Evolutionary conservation across 1,140 invertebrate species (phyloP).

Genomic region (Phymorhynchus buccinoides): DNA sequence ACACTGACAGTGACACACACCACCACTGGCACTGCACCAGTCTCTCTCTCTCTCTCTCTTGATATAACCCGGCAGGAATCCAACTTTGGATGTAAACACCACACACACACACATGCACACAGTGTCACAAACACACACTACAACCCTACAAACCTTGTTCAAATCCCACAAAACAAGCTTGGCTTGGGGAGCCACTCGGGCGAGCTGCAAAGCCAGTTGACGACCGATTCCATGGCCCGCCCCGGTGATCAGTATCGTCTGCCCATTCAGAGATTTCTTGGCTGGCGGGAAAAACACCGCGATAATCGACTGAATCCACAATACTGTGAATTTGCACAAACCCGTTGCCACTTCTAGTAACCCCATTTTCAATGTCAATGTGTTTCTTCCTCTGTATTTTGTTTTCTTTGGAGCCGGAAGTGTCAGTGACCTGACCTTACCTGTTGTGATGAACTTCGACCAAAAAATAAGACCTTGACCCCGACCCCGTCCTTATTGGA

Average conservation of each 20-base stretch:
- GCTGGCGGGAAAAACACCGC: constrained; percentile 50
- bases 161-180: constrained; percentile 93
- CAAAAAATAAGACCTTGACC: too few species aligned
- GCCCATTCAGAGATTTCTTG: constrained; percentile 57
- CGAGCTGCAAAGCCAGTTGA: constrained; percentile 85
- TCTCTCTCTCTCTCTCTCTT: too few species aligned
- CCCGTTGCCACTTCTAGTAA: neutral
- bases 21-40: neutral
- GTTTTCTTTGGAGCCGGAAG: too few species aligned
- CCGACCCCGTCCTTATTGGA: too few species aligned
- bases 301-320: constrained; percentile 12
- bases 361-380: neutral
- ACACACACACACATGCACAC: too few species aligned
- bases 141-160: constrained; percentile 78
- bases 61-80: too few species aligned
- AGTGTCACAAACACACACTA: too few species aligned
- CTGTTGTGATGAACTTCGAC: too few species aligned
- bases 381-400: too few species aligned
- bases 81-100: too few species aligned
- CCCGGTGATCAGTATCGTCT: constrained; percentile 63
- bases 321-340: neutral
- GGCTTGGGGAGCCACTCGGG: constrained; percentile 80
- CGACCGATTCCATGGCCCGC: constrained; percentile 87
- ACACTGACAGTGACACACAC: too few species aligned
- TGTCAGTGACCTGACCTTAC: too few species aligned